A percentile compares a stretch with the other conserved stretches of the same genome.
phyloP scores from a whole-genome alignment of 2,888 invertebrate species.

The Drosophila peninsularis region DNA sequence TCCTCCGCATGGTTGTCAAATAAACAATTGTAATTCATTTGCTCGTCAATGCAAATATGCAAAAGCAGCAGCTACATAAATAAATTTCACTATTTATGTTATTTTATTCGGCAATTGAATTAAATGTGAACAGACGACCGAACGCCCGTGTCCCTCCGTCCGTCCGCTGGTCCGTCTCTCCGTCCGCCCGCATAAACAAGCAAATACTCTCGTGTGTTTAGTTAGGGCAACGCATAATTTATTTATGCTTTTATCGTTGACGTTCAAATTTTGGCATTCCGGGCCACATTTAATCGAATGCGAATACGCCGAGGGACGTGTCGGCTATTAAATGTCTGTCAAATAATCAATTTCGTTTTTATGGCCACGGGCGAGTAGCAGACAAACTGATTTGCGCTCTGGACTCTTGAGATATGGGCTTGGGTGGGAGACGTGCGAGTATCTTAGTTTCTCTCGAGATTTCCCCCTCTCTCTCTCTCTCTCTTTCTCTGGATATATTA shows the following conservation, averaged over 20 bases:
- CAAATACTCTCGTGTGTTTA: slow-evolving; percentile 34
- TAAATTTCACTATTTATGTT: slow-evolving; percentile 43
- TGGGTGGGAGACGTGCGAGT: neutral
- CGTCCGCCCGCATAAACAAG: slow-evolving; percentile 15
- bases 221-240: slow-evolving; percentile 34
- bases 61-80: slow-evolving; percentile 39
- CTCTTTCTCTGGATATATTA: too few relatives aligned
- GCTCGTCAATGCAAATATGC: slow-evolving; percentile 50
- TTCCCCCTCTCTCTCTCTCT: too few relatives aligned
- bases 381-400: slow-evolving; percentile 9
- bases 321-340: slow-evolving; percentile 36
- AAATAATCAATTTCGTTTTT: slow-evolving; percentile 34
- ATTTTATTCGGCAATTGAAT: slow-evolving; percentile 51
- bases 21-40: slow-evolving; percentile 63
- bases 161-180: neutral
- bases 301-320: slow-evolving; percentile 21
- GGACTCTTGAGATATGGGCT: neutral
- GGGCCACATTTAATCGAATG: slow-evolving; percentile 22
- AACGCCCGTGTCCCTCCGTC: neutral
- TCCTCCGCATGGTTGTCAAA: slow-evolving; percentile 35
- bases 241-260: slow-evolving; percentile 32
- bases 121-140: slow-evolving; percentile 22
- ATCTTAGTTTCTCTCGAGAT: too few relatives aligned
- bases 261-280: slow-evolving; percentile 13
- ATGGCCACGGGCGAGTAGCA: slow-evolving; percentile 5